Conservation (phyloP, 2,888 invertebrate species). For the Oegoconia quadripuncta region DNA sequence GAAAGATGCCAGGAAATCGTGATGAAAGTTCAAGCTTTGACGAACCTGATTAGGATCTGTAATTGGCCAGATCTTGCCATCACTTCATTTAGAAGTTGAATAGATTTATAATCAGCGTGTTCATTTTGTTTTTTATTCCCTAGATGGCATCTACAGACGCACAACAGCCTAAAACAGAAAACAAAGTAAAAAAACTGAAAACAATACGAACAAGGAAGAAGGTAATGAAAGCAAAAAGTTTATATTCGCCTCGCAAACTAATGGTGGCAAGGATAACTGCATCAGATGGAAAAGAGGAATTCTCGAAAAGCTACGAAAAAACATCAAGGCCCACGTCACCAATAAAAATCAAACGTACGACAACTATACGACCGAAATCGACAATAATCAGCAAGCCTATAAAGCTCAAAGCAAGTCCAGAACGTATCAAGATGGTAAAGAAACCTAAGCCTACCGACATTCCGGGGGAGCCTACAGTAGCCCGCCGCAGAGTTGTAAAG, state of each 20-base stretch:
- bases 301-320: conserved; percentile 6
- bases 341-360: conserved; percentile 19
- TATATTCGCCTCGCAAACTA: conserved; percentile 20
- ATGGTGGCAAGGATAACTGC: conserved; percentile 19
- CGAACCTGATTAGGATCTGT: too few relatives aligned
- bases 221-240: conserved; percentile 32
- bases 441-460: not conserved
- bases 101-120: too few relatives aligned
- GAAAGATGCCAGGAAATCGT: too few relatives aligned
- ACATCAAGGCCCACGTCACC: conserved; percentile 27
- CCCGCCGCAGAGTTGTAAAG: conserved; percentile 26
- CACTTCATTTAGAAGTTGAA: too few relatives aligned
- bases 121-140: not conserved
- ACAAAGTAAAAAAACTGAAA: conserved; percentile 29
- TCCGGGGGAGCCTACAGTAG: conserved; percentile 1
- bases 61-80: too few relatives aligned
- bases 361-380: conserved; percentile 5
- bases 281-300: conserved; percentile 17
- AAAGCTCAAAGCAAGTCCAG: not conserved
- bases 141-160: not conserved
- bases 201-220: conserved; percentile 25
- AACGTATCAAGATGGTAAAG: not conserved
- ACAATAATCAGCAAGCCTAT: not conserved
- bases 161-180: conserved; percentile 1
- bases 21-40: too few relatives aligned